phyloP scores from a whole-genome alignment of 2,113 vertebrate species.

The Chaetura pelagica region DNA sequence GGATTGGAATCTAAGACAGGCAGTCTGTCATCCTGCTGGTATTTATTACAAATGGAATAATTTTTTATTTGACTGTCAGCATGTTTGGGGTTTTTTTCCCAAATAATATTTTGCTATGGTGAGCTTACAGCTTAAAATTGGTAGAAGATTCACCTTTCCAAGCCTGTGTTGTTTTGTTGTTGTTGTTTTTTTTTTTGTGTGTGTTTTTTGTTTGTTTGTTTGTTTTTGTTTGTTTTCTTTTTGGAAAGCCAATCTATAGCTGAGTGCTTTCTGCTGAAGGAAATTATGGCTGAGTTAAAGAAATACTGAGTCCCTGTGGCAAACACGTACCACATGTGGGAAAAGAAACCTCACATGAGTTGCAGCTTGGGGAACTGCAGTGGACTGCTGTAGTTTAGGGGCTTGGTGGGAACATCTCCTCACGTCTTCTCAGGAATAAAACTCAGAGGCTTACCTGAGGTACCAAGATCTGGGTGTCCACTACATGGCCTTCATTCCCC shows the following conservation, averaged over 20 bases:
- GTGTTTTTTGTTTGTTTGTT: neutral
- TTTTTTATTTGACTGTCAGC: neutral
- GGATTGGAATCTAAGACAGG: neutral
- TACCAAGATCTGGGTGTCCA: neutral
- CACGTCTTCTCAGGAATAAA: neutral
- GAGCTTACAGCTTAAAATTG: neutral
- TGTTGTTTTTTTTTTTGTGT: neutral
- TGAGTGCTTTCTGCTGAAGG: neutral
- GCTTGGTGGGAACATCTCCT: neutral
- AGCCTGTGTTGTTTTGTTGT: neutral
- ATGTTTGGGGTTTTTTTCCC: neutral
- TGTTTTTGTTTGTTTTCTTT: neutral
- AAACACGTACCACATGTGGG: accelerated
- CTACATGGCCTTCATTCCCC: neutral
- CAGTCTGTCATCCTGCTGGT: neutral
- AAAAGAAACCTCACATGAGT: neutral
- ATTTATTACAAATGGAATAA: neutral
- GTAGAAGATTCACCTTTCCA: neutral
- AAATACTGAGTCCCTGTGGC: neutral
- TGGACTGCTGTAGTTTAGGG: neutral
- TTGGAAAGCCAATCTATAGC: neutral
- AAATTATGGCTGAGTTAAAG: neutral
- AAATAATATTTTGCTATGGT: neutral
- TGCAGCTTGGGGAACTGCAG: neutral
- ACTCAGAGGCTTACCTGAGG: neutral